Conservation (phyloP, 2,113 vertebrate genomes). For the Tamias sibiricus region DNA sequence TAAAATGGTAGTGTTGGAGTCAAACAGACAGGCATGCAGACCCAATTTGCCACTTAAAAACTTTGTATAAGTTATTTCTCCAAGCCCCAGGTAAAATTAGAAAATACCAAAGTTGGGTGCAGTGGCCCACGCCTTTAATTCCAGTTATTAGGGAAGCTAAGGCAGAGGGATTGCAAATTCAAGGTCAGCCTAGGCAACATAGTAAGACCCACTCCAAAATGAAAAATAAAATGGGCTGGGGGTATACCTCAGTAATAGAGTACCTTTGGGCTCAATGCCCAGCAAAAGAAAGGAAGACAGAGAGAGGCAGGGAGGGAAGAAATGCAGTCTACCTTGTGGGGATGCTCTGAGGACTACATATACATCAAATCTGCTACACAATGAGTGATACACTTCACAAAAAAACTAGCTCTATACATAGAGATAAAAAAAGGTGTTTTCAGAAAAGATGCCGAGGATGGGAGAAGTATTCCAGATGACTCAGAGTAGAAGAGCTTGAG, state of each 20-base stretch:
- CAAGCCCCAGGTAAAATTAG: background rate
- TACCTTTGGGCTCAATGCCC: background rate
- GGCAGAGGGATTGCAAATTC: background rate
- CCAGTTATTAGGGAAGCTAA: background rate
- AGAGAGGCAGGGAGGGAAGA: no score
- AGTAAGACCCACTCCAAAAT: background rate
- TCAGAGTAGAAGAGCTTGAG: background rate
- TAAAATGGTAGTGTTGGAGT: background rate
- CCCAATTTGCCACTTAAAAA: background rate
- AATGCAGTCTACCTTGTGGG: background rate
- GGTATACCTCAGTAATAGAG: background rate
- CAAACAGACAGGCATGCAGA: background rate
- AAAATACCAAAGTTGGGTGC: background rate
- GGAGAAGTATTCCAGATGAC: background rate
- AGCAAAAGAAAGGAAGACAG: background rate
- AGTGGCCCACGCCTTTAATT: background rate
- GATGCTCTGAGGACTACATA: background rate
- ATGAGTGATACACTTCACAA: background rate
- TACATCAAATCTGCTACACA: background rate
- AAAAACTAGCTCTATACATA: background rate
- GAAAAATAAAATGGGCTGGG: background rate
- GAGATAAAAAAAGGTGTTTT: background rate
- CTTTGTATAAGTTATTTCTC: background rate
- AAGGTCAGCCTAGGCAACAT: background rate
- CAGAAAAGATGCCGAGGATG: background rate